Evolutionary conservation across 2,113 vertebrate species (phyloP).

Genomic region (Cygnus atratus): DNA sequence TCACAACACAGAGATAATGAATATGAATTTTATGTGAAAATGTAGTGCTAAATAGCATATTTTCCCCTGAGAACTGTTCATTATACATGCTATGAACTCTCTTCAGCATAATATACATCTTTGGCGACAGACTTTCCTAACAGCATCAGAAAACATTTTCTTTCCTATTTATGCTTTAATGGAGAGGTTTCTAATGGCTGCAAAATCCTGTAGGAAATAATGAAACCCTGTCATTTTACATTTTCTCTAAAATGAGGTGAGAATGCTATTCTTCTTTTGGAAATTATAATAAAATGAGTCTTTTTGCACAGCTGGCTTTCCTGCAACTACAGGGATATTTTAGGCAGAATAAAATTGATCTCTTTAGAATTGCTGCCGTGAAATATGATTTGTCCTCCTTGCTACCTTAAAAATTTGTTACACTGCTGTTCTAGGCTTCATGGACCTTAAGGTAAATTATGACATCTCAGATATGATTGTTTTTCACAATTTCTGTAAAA

Average conservation of each 20-base stretch:
- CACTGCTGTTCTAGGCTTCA: constrained; percentile 1
- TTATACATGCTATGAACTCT: neutral
- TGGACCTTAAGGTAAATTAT: constrained; percentile 24
- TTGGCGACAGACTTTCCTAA: neutral
- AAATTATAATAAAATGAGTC: neutral
- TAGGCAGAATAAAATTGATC: neutral
- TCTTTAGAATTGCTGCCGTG: neutral
- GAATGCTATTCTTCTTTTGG: neutral
- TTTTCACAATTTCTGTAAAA: constrained; percentile 21
- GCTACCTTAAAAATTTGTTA: constrained; percentile 21
- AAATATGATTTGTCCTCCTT: neutral
- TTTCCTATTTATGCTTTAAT: neutral
- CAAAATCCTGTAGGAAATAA: neutral
- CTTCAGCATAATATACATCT: neutral
- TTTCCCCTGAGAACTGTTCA: neutral
- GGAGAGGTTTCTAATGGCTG: neutral
- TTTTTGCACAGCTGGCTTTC: constrained; percentile 28
- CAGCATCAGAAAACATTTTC: neutral
- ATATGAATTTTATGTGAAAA: neutral
- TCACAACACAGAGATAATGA: neutral
- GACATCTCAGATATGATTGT: neutral
- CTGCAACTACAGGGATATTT: neutral
- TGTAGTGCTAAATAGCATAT: neutral
- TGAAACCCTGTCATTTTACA: neutral
- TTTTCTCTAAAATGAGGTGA: neutral